Evolutionary conservation across 2,888 invertebrate genomes (phyloP).

Genomic region (Leucoptera coffeella): DNA sequence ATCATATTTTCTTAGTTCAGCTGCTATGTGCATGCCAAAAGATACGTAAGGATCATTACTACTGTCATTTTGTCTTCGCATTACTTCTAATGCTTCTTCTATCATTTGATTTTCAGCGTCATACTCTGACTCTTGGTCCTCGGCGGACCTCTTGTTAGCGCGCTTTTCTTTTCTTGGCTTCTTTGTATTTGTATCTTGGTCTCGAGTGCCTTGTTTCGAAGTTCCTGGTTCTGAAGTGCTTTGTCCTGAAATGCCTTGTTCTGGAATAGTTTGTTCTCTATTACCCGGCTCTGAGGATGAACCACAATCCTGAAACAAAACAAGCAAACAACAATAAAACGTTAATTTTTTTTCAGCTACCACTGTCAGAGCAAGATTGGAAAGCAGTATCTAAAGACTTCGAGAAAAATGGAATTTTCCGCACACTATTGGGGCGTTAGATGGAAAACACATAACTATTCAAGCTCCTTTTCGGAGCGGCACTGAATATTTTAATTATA

Average conservation of each 20-base stretch:
- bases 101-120: too few relatives aligned
- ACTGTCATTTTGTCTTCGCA: background rate
- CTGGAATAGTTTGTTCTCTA: background rate
- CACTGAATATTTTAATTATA: slow-evolving; percentile 13
- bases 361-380: slow-evolving; percentile 11
- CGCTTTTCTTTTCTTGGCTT: too few relatives aligned
- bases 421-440: slow-evolving; percentile 12
- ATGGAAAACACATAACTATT: slow-evolving; percentile 14
- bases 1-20: slow-evolving; percentile 4
- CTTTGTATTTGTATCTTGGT: too few relatives aligned
- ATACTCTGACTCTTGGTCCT: too few relatives aligned
- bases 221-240: background rate
- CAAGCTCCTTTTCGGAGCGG: slow-evolving; percentile 12
- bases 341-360: slow-evolving; percentile 11
- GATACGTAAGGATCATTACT: background rate
- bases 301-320: too few relatives aligned
- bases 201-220: background rate
- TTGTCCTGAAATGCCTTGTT: background rate
- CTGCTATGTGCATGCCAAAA: background rate
- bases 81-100: too few relatives aligned
- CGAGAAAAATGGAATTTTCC: slow-evolving; percentile 14
- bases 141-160: too few relatives aligned
- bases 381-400: slow-evolving; percentile 9
- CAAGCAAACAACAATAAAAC: too few relatives aligned
- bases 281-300: background rate